A percentile compares a stretch with the other conserved stretches of the same genome.
Evolutionary conservation across 1,140 invertebrate genomes (phyloP).

Genomic region (Tetragnatha versicolor): DNA sequence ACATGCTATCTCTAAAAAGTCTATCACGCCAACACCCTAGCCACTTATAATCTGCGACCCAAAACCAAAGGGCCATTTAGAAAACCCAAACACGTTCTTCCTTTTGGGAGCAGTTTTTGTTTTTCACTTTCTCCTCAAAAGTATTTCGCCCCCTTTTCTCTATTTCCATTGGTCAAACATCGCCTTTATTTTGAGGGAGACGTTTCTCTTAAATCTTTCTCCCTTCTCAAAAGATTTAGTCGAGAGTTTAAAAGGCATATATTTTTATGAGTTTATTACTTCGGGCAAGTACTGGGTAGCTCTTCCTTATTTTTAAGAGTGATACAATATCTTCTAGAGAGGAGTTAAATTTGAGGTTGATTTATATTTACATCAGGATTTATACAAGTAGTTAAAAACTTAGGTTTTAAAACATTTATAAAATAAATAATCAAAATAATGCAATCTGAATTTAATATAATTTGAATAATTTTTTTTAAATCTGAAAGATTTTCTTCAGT

Average conservation of each 20-base stretch:
- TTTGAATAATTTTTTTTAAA: too few species aligned
- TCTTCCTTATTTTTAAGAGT: too few species aligned
- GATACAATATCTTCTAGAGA: too few species aligned
- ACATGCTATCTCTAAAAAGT: slow-evolving; percentile 44
- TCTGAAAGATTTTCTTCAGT: too few species aligned
- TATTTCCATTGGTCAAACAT: slow-evolving; percentile 5
- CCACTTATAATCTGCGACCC: slow-evolving; percentile 5
- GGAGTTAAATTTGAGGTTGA: too few species aligned
- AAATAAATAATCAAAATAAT: too few species aligned
- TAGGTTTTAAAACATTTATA: too few species aligned
- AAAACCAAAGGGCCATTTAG: slow-evolving; percentile 43
- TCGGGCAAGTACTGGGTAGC: too few species aligned
- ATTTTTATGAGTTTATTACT: too few species aligned
- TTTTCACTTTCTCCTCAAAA: background rate
- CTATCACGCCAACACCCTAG: slow-evolving; percentile 32
- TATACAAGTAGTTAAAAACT: too few species aligned
- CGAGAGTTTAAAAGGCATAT: background rate
- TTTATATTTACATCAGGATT: too few species aligned
- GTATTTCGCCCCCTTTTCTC: background rate
- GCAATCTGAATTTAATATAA: too few species aligned
- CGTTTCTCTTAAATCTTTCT: background rate
- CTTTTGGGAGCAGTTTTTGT: slow-evolving; percentile 37
- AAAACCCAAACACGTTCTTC: slow-evolving; percentile 46
- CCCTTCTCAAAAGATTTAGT: background rate
- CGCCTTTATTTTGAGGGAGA: background rate